Evolutionary conservation across 2,888 invertebrate species (phyloP), one percentile per base, ranked within the genome.

Genomic region (Cremastobaeus sp.): DNA sequence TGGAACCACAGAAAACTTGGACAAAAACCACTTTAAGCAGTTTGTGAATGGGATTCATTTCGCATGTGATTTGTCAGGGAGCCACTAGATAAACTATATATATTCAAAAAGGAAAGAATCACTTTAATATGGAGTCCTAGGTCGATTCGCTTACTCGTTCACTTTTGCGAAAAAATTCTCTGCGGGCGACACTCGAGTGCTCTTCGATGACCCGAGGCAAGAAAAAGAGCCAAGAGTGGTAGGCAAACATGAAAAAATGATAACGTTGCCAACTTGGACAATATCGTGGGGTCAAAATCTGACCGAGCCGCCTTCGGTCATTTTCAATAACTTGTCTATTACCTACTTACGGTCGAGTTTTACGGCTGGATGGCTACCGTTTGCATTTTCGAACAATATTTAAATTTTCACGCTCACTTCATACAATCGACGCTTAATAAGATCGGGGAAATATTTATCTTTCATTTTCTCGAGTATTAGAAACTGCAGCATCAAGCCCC

Each of bases 31-130:
- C 39, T 66, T 66, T 55, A 34, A 45, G 64, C 45, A 45, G 64
- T 54, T 45, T 20, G 52, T 21, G 37, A 48, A 48, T 5, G 14
- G 39, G 48, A 66, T 54, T 70, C 54, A 62, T 54, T 62, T 62
- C 62, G 60, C 54, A 34, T 45, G 45, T 39, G 57, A 64, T 57
- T 57, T 34, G 52, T 64, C 50, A 47, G 64, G 57, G 25, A 62
- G 41, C 59, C 64, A 35, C 32, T 47, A 34, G 55, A 62, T 60
- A 55, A 55, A 55, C 32, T 39, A 54, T 52, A 3, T 17, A 41
- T 50, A 59, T n/a, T n/a, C n/a, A n/a, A n/a, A 72, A 72, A 72
- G 59, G 52, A 35, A 64, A 52, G 35, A 57, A 71, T 57, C 64
- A 12, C 45, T 71, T 65, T 65, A 66, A 60, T 72, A 60, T 60